Evolutionary conservation across 2,888 invertebrate genomes (phyloP).

Genomic region (Dasysyrphus albostriatus): DNA sequence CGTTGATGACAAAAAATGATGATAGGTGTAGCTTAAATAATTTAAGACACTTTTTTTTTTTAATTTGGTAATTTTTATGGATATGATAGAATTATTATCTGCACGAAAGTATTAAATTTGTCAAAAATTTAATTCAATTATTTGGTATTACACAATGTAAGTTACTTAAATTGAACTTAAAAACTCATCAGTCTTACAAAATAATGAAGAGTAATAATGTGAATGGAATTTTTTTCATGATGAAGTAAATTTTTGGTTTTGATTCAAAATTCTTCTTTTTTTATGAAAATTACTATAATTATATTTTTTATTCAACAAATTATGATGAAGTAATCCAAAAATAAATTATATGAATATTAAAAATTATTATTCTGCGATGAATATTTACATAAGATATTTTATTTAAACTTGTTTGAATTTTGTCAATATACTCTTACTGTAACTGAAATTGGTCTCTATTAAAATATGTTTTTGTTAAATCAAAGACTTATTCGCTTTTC

Average conservation of each 20-base stretch:
- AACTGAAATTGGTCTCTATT: too few relatives aligned
- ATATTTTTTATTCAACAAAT: too few relatives aligned
- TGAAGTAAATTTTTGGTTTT: neutral
- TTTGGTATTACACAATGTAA: neutral
- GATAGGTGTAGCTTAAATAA: neutral
- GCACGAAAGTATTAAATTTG: constrained; percentile 4
- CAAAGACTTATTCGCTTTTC: too few relatives aligned
- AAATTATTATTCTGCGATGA: neutral
- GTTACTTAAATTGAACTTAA: neutral
- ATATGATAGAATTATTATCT: neutral
- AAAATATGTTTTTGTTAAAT: too few relatives aligned
- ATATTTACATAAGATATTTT: too few relatives aligned
- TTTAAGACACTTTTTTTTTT: neutral
- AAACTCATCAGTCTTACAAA: neutral
- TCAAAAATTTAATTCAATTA: constrained; percentile 13
- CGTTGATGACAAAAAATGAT: neutral
- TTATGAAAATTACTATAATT: neutral
- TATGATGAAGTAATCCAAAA: neutral
- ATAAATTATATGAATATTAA: neutral
- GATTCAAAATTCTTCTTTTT: neutral
- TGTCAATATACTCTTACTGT: too few relatives aligned
- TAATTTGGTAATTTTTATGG: neutral
- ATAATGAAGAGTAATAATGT: neutral
- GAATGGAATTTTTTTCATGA: constrained; percentile 11
- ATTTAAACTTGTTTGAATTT: too few relatives aligned